Evolutionary conservation across 2,113 vertebrate species (phyloP).

Genomic region (Atlantisia rogersi): DNA sequence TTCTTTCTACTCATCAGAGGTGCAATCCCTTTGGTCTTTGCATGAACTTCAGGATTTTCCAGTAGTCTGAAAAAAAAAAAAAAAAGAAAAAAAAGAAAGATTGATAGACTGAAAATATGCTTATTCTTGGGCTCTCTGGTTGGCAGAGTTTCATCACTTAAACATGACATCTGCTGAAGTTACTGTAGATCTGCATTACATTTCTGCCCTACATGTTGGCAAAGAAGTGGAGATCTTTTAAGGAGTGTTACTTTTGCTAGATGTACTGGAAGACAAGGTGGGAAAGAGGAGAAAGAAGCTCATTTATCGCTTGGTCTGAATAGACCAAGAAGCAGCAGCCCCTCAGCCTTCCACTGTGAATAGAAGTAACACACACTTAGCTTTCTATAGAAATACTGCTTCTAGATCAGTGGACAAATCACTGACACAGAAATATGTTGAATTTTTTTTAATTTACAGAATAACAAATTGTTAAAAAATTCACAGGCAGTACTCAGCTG

Average conservation of each 20-base stretch:
- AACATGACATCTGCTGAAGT: neutral
- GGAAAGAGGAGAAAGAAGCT: neutral
- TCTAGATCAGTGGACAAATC: neutral
- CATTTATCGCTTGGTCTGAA: neutral
- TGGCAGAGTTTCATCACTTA: neutral
- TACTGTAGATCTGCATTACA: neutral
- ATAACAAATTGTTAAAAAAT: neutral
- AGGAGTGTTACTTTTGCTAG: neutral
- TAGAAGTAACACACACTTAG: neutral
- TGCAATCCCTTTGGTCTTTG: accelerated
- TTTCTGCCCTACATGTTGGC: neutral
- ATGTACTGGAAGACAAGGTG: neutral
- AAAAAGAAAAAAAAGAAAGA: neutral
- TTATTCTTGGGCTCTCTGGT: neutral
- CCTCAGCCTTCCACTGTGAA: neutral
- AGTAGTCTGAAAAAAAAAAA: neutral
- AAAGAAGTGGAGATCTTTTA: neutral
- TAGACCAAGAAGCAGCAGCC: neutral
- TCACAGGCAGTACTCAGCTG: neutral
- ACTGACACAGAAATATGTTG: neutral
- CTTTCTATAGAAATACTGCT: neutral
- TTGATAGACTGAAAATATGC: neutral
- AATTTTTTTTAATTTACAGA: neutral
- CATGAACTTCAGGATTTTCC: neutral
- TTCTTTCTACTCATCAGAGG: neutral